A percentile compares a stretch with the other conserved stretches of the same genome.
Conservation (phyloP, 2,113 vertebrate species). For the Macrotus californicus region DNA sequence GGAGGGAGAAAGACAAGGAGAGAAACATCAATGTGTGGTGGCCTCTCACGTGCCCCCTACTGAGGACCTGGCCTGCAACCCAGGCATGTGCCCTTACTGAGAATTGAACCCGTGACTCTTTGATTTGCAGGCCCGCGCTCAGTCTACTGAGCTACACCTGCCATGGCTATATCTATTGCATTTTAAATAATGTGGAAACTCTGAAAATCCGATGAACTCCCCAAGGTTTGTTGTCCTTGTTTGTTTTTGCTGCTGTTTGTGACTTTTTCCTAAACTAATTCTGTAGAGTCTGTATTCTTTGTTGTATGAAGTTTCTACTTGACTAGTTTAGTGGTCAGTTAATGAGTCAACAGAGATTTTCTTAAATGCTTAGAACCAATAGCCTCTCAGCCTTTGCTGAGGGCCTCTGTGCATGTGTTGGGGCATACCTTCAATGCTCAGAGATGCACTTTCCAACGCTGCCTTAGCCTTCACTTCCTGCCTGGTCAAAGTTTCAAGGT, state of each 20-base stretch:
- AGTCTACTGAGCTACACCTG: too few species aligned
- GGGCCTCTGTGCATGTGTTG: not conserved
- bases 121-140: too few species aligned
- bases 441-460: not conserved
- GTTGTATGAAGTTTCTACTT: not conserved
- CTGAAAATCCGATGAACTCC: not conserved
- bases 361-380: not conserved
- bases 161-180: not conserved
- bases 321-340: not conserved
- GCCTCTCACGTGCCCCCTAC: too few species aligned
- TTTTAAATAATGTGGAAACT: not conserved
- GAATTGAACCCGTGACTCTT: too few species aligned
- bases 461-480: not conserved
- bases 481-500: not conserved
- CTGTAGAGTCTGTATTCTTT: not conserved
- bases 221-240: not conserved
- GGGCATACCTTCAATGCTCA: not conserved
- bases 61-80: too few species aligned
- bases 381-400: not conserved
- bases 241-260: not conserved
- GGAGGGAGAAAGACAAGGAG: too few species aligned
- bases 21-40: too few species aligned
- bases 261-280: not conserved
- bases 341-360: not conserved
- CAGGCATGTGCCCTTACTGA: too few species aligned